Percentiles rank a stretch among this genome's conserved stretches.
phyloP scores from a whole-genome alignment of 2,888 invertebrate genomes.

The Ceratothoa steindachneri region DNA sequence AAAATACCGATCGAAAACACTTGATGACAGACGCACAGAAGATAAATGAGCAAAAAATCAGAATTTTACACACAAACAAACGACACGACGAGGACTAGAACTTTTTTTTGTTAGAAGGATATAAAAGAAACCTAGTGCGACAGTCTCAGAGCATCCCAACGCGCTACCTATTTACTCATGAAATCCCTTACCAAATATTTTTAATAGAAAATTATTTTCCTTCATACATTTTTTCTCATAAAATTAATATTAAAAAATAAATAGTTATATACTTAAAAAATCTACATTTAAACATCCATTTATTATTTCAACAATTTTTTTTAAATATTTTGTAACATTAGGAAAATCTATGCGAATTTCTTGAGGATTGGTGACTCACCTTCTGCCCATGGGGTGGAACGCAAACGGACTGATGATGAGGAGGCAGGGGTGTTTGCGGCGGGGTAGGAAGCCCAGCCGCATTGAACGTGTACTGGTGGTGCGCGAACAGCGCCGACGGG shows the following conservation, averaged over 20 bases:
- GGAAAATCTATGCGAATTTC: conserved; percentile 1
- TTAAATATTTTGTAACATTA: neutral
- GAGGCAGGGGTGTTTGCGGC: neutral
- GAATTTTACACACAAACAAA: neutral
- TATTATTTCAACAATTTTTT: neutral
- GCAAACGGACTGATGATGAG: neutral
- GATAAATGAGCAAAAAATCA: neutral
- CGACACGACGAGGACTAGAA: neutral
- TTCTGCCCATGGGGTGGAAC: neutral
- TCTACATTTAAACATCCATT: neutral
- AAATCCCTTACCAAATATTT: neutral
- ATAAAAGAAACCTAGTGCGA: neutral
- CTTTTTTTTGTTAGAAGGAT: neutral
- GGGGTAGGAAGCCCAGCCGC: neutral
- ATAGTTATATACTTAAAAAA: neutral
- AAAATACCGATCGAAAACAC: too few relatives aligned
- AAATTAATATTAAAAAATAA: conserved; percentile 12
- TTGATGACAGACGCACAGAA: too few relatives aligned
- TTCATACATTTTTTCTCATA: neutral
- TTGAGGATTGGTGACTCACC: neutral
- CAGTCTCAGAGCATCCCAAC: too few relatives aligned
- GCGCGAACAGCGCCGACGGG: neutral
- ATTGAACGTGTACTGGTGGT: neutral
- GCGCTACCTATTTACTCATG: neutral
- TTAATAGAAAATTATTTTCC: neutral